phyloP scores from a whole-genome alignment of 2,797 vertebrate genomes.

The Serranus cabrilla region DNA sequence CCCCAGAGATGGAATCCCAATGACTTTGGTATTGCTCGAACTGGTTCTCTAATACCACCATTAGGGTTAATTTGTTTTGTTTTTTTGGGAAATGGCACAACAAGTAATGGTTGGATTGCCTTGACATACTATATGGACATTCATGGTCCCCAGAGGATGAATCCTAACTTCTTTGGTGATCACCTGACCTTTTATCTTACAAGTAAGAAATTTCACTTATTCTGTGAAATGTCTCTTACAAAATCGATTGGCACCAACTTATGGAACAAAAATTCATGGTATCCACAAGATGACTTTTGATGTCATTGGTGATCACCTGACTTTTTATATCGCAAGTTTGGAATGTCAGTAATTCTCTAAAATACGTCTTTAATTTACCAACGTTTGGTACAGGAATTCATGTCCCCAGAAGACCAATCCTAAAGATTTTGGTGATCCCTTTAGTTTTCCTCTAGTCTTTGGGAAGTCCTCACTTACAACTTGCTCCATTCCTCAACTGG shows the following conservation, averaged over 20 bases:
- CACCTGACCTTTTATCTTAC: not conserved
- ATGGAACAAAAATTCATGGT: not conserved
- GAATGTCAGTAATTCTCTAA: not conserved
- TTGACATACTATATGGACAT: not conserved
- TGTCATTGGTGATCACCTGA: not conserved
- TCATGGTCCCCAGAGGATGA: not conserved
- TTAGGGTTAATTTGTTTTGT: not conserved
- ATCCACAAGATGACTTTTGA: not conserved
- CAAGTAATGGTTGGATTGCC: not conserved
- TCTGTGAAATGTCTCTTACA: not conserved
- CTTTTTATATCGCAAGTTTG: not conserved
- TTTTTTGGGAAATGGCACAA: not conserved
- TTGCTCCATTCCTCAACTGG: not conserved
- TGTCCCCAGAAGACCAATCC: slow-evolving; percentile 2
- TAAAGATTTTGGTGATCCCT: not conserved
- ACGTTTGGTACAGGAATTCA: not conserved
- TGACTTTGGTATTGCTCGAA: not conserved
- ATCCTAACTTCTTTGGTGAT: not conserved
- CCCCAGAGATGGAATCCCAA: not conserved
- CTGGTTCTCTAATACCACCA: not conserved
- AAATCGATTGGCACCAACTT: not conserved
- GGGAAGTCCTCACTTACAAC: too few species aligned
- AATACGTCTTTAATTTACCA: not conserved
- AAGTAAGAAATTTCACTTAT: not conserved
- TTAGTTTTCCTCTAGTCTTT: not conserved